phyloP scores from a whole-genome alignment of 2,113 vertebrate genomes.

The Mungos mungo region DNA sequence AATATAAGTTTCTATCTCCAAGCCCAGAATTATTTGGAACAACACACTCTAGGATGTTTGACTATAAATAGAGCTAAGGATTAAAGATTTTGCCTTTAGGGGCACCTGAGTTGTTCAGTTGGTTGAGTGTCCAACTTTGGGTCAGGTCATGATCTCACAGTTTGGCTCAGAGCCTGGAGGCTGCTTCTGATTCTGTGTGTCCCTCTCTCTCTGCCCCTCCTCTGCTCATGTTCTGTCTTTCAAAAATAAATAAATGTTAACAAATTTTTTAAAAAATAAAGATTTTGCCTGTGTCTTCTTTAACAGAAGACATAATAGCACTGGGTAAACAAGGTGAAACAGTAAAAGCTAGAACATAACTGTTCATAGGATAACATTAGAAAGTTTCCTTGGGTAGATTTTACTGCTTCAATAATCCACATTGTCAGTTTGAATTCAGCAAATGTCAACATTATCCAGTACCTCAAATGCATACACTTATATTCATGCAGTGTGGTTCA shows the following conservation, averaged over 20 bases:
- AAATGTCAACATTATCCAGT: background rate
- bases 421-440: background rate
- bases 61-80: background rate
- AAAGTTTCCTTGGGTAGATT: background rate
- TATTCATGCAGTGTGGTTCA: background rate
- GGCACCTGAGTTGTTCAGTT: too few species aligned
- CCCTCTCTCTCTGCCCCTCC: too few species aligned
- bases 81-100: background rate
- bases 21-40: background rate
- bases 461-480: background rate
- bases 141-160: too few species aligned
- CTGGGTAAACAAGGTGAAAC: background rate
- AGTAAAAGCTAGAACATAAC: background rate
- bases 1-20: rapidly evolving
- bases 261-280: too few species aligned
- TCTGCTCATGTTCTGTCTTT: too few species aligned
- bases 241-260: too few species aligned
- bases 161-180: too few species aligned
- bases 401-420: background rate
- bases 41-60: background rate
- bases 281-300: background rate
- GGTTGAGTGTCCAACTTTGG: too few species aligned
- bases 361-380: background rate
- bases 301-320: background rate
- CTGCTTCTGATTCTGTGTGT: too few species aligned